Conservation (phyloP, 2,888 invertebrate genomes). For the Harpalus rufipes region DNA sequence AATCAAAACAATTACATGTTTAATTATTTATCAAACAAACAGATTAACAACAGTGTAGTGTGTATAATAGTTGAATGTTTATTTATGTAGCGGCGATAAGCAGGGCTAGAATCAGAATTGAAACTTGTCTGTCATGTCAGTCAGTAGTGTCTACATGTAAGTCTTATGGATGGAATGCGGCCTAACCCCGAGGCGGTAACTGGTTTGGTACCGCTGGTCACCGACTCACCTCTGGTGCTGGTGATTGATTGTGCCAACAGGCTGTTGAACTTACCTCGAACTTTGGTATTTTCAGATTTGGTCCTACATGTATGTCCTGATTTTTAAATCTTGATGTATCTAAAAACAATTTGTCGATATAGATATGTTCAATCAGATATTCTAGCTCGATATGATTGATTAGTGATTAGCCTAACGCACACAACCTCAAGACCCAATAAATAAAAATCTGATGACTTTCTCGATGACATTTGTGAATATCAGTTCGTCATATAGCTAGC, state of each 20-base stretch:
- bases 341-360: background rate
- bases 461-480: no score
- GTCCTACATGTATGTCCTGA: slow-evolving; percentile 47
- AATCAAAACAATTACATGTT: slow-evolving; percentile 36
- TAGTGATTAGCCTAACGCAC: no score
- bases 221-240: slow-evolving; percentile 34
- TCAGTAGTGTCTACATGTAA: slow-evolving; percentile 39
- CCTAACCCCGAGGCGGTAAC: slow-evolving; percentile 16
- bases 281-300: slow-evolving; percentile 58
- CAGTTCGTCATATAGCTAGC: no score
- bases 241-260: slow-evolving; percentile 62
- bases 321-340: slow-evolving; percentile 42
- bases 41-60: background rate
- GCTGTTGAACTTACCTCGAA: slow-evolving; percentile 61
- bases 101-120: slow-evolving; percentile 4
- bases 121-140: slow-evolving; percentile 38
- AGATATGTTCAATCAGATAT: background rate
- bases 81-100: slow-evolving; percentile 32
- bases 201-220: slow-evolving; percentile 44
- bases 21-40: slow-evolving; percentile 40
- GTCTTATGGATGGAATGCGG: slow-evolving; percentile 16
- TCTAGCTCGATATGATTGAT: no score
- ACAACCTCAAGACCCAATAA: no score
- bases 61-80: slow-evolving; percentile 8
- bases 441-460: no score